These are phyloP conservation scores for Lanistes nyassanus DNA, from an alignment of 1,140 invertebrate species.

Conservation along the genomic window DNA sequence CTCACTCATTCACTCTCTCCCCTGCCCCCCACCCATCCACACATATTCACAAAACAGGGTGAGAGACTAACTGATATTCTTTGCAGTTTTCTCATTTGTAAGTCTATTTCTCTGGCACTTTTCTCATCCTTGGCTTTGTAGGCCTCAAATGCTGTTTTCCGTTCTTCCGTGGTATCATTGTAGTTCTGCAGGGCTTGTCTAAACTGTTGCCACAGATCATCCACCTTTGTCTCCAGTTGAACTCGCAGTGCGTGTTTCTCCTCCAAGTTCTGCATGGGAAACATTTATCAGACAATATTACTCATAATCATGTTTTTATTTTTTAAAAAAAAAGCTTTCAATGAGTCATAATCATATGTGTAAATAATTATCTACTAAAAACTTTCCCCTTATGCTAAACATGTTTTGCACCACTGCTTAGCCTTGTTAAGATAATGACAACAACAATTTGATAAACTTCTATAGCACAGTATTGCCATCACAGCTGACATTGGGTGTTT, in stretches of 20 bases:
- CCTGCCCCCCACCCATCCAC: background rate
- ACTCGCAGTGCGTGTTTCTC: constrained; percentile 66
- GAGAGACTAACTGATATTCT: constrained; percentile 59
- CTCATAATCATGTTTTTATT: too few relatives aligned
- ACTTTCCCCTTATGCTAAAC: too few relatives aligned
- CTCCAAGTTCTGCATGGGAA: constrained; percentile 64
- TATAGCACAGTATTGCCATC: too few relatives aligned
- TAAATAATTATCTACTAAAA: too few relatives aligned
- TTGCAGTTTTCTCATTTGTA: constrained; percentile 66
- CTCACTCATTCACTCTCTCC: too few relatives aligned
- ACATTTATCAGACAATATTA: constrained; percentile 2
- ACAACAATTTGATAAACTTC: too few relatives aligned
- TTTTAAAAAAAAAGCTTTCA: too few relatives aligned
- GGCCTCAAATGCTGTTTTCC: constrained; percentile 64
- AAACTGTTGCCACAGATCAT: constrained; percentile 64
- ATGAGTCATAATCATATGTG: too few relatives aligned
- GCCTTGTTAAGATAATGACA: too few relatives aligned
- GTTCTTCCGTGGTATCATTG: constrained; percentile 65
- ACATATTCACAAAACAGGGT: background rate
- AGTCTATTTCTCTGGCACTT: constrained; percentile 66
- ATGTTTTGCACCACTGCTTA: too few relatives aligned
- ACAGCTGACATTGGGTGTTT: too few relatives aligned
- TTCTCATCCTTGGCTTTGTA: constrained; percentile 66
- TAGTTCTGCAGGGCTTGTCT: constrained; percentile 60
- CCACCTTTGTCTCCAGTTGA: constrained; percentile 60